A percentile compares a stretch with the other conserved stretches of the same genome.
These are phyloP conservation scores for Enteromius afrohamiltoni DNA, from an alignment of 2,797 vertebrate genomes.

Conservation along the genomic window DNA sequence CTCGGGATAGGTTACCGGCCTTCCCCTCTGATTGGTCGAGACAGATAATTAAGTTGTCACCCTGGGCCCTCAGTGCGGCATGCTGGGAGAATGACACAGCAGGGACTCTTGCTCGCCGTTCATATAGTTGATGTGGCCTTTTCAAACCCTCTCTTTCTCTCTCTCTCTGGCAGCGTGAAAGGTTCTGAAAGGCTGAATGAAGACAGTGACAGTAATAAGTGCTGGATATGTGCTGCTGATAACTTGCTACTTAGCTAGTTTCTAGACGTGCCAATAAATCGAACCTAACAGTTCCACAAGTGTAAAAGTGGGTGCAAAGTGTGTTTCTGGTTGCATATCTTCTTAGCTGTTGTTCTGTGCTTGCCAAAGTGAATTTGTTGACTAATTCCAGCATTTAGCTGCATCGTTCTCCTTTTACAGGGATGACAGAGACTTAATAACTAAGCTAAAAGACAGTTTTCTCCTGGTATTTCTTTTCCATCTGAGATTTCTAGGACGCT, in stretches of 20 bases:
- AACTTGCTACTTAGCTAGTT: constrained; percentile 16
- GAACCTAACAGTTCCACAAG: not conserved
- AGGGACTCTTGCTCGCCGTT: constrained; percentile 49
- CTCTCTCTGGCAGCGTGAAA: constrained; percentile 25
- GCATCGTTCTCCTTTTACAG: not conserved
- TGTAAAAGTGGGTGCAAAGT: constrained; percentile 8
- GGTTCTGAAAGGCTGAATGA: constrained; percentile 37
- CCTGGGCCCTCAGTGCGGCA: constrained; percentile 50
- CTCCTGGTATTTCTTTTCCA: not conserved
- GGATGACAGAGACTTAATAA: not conserved
- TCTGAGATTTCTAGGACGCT: not conserved
- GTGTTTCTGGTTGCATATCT: not conserved
- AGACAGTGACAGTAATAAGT: constrained; percentile 36
- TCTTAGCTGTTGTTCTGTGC: not conserved
- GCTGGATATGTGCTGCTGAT: constrained; percentile 16
- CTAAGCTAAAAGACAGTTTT: not conserved
- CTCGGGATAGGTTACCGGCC: constrained; percentile 75
- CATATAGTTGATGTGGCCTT: constrained; percentile 58
- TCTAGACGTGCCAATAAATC: constrained; percentile 12
- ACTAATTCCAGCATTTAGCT: not conserved
- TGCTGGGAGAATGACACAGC: constrained; percentile 58
- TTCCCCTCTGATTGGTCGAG: constrained; percentile 74
- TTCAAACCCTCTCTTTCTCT: constrained; percentile 40
- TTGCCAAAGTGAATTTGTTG: not conserved
- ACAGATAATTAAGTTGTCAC: constrained; percentile 83